phyloP scores from a whole-genome alignment of 1,140 invertebrate species.

The Megalonaias nervosa region DNA sequence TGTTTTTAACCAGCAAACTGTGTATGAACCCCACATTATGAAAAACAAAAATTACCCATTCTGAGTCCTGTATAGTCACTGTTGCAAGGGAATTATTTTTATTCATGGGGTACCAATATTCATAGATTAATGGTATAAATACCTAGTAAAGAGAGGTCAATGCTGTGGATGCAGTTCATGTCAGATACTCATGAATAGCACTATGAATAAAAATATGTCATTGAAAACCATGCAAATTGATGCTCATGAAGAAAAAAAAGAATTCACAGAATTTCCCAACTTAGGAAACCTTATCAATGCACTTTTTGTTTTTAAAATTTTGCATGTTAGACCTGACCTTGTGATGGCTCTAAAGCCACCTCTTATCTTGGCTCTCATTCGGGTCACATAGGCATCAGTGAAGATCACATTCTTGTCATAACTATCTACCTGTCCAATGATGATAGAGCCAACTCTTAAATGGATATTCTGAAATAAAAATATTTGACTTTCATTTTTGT shows the following conservation, averaged over 20 bases:
- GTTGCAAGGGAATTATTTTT: too few relatives aligned
- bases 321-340: constrained; percentile 44
- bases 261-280: constrained; percentile 6
- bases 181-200: too few relatives aligned
- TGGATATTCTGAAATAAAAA: constrained; percentile 75
- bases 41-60: too few relatives aligned
- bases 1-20: too few relatives aligned
- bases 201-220: neutral
- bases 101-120: too few relatives aligned
- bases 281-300: neutral
- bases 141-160: too few relatives aligned
- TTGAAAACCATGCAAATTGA: neutral
- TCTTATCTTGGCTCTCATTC: constrained; percentile 87
- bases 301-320: neutral
- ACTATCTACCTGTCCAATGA: constrained; percentile 87
- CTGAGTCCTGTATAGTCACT: too few relatives aligned
- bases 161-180: too few relatives aligned
- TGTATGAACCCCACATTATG: too few relatives aligned
- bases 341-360: constrained; percentile 91
- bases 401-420: constrained; percentile 88
- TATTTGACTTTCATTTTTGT: neutral
- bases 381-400: constrained; percentile 89
- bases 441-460: constrained; percentile 84
- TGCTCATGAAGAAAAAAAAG: constrained; percentile 21
- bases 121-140: too few relatives aligned